phyloP scores from a whole-genome alignment of 2,797 vertebrate species.

The Pseudochromis fuscus region DNA sequence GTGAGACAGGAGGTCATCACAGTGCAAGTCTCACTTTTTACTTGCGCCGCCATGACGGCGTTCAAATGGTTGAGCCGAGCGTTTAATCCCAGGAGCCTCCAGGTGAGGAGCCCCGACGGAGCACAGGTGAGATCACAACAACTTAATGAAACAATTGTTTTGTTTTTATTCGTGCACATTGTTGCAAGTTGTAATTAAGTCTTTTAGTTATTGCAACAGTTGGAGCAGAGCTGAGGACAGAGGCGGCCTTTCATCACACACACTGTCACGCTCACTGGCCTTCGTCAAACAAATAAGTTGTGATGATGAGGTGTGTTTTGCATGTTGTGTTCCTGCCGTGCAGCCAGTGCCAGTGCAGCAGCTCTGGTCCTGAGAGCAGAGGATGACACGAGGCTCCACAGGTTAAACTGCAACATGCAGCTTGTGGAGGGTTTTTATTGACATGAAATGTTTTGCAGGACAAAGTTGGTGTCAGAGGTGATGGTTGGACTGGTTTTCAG shows the following conservation, averaged over 20 bases:
- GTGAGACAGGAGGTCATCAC: conserved; percentile 30
- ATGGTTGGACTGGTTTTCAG: conserved; percentile 20
- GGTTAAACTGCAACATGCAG: neutral
- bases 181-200: neutral
- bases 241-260: conserved; percentile 31
- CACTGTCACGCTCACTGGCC: conserved; percentile 26
- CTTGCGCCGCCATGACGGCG: conserved; percentile 23
- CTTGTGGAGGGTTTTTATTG: neutral
- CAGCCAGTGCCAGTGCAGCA: neutral
- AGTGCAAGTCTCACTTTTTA: conserved; percentile 3
- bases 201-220: neutral
- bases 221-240: conserved; percentile 24
- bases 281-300: conserved; percentile 69
- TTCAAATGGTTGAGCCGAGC: neutral
- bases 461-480: neutral
- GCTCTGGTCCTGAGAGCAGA: conserved; percentile 3
- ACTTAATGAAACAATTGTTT: neutral
- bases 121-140: conserved; percentile 45
- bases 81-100: neutral
- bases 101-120: neutral
- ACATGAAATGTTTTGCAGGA: neutral
- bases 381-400: neutral
- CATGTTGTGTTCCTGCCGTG: conserved; percentile 33
- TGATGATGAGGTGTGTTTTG: conserved; percentile 50
- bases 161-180: neutral